These are phyloP conservation scores for Festucalex cinctus DNA, from an alignment of 2,113 vertebrate genomes.

Conservation along the genomic window DNA sequence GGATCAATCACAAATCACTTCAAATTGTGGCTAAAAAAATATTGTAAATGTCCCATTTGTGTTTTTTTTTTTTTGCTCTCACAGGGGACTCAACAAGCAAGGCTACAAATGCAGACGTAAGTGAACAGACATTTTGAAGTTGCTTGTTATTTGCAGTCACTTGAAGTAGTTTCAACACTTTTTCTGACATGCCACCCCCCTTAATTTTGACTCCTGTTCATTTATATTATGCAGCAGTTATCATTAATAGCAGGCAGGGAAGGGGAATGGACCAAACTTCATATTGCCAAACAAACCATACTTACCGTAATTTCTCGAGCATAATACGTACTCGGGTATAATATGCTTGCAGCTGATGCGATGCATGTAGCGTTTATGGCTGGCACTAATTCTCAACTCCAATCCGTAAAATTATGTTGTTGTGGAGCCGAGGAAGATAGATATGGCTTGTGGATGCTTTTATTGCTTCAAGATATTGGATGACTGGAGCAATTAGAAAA, in stretches of 20 bases:
- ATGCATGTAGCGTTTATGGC: no score
- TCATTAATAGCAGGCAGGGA: no score
- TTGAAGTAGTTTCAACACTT: neutral
- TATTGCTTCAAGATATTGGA: no score
- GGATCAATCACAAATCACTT: conserved; percentile 13
- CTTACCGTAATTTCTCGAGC: no score
- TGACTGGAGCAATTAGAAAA: neutral
- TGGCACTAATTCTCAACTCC: no score
- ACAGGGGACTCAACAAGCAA: conserved; percentile 96
- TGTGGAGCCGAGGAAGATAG: no score
- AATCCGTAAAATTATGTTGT: no score
- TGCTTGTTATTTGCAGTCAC: neutral
- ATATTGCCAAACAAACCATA: no score
- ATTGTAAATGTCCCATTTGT: conserved; percentile 8
- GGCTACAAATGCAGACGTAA: conserved; percentile 98
- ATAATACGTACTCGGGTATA: no score
- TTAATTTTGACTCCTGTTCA: neutral
- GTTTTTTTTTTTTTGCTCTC: conserved; percentile 49
- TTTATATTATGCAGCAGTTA: neutral
- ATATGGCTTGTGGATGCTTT: no score
- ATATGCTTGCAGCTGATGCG: no score
- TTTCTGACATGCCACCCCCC: neutral
- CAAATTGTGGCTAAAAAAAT: conserved; percentile 10
- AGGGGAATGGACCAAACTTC: no score
- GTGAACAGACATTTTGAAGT: conserved; percentile 51